These are phyloP conservation scores for Paragorgia papillata DNA, from an alignment of 92 coral and sea anemone species.

Conservation along the genomic window DNA sequence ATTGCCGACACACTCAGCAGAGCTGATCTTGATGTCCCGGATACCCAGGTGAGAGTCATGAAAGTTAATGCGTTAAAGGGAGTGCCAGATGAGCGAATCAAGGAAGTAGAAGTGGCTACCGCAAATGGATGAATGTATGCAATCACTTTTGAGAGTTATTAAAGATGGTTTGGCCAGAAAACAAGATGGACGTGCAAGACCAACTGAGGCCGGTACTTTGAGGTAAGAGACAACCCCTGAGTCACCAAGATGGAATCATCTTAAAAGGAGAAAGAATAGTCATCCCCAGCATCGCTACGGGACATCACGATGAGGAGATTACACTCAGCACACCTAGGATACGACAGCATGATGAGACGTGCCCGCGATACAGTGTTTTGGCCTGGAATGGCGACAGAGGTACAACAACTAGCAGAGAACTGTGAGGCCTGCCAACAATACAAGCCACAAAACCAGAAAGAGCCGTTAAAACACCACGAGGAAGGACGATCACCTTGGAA, in stretches of 20 bases:
- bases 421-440: not conserved
- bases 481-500: not conserved
- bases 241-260: conserved; percentile 2
- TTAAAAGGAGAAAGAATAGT: conserved; percentile 17
- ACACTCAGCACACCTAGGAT: not conserved
- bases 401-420: not conserved
- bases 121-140: not conserved
- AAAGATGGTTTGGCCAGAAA: not conserved
- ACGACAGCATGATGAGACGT: not conserved
- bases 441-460: not conserved
- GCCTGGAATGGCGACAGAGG: not conserved
- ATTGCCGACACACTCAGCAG: conserved; percentile 53
- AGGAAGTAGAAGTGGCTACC: not conserved
- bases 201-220: not conserved
- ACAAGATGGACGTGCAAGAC: not conserved
- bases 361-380: not conserved
- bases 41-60: not conserved
- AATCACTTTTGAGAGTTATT: not conserved
- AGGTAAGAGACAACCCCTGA: too few species aligned
- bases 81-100: not conserved
- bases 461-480: not conserved
- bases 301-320: not conserved
- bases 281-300: not conserved
- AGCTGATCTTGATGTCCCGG: not conserved
- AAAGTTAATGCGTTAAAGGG: conserved; percentile 5